Conservation (phyloP, 2,113 vertebrate genomes). For the Caranx melampygus region DNA sequence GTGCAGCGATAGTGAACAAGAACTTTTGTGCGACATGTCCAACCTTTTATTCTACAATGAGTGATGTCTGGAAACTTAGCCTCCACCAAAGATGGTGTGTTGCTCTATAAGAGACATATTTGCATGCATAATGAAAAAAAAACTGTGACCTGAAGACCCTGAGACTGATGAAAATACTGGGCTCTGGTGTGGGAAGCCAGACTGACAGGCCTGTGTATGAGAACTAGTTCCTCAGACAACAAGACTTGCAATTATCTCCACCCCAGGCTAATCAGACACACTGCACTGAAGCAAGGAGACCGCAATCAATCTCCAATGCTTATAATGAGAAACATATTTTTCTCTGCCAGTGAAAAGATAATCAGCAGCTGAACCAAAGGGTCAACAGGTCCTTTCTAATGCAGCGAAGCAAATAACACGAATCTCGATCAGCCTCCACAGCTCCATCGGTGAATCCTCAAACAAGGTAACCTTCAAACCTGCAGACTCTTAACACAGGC, state of each 20-base stretch:
- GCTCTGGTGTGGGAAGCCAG: constrained; percentile 30
- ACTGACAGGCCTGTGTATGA: constrained; percentile 32
- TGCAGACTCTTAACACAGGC: constrained; percentile 24
- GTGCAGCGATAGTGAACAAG: constrained; percentile 4
- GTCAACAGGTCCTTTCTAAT: constrained; percentile 69
- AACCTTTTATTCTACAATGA: constrained; percentile 33
- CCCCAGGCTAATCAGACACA: constrained; percentile 71
- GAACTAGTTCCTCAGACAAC: constrained; percentile 62
- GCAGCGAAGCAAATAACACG: constrained; percentile 60
- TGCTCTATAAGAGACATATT: constrained; percentile 39
- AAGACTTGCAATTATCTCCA: constrained; percentile 73
- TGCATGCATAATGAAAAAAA: constrained; percentile 51
- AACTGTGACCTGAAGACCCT: constrained; percentile 51
- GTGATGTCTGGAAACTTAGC: constrained; percentile 15
- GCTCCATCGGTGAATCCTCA: constrained; percentile 35
- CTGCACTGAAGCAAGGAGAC: constrained; percentile 47
- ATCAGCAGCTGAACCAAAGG: constrained; percentile 70
- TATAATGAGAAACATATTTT: constrained; percentile 80
- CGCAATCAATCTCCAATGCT: constrained; percentile 73
- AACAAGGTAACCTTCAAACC: constrained; percentile 64
- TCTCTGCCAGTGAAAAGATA: constrained; percentile 71
- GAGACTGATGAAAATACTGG: constrained; percentile 37
- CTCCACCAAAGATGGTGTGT: constrained; percentile 29
- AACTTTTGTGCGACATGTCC: neutral
- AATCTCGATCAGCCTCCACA: constrained; percentile 52